Percentiles rank a stretch among this genome's conserved stretches.
Evolutionary conservation across 1,140 invertebrate genomes (phyloP).

Genomic region (Pristionchus pacificus): DNA sequence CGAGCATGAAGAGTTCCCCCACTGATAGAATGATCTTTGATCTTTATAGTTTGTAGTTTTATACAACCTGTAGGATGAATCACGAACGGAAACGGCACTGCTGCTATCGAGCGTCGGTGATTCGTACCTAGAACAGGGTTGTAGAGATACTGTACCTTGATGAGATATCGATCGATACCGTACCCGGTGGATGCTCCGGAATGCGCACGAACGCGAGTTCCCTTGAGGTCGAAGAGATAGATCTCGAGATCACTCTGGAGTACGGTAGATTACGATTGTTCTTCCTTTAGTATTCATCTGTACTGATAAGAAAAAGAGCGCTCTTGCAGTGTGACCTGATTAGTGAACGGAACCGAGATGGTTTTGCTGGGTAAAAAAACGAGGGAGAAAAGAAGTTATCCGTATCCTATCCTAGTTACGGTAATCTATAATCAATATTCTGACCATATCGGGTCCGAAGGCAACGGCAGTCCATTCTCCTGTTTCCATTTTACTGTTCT

Average conservation of each 20-base stretch:
- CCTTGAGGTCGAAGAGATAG: not conserved
- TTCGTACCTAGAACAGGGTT: not conserved
- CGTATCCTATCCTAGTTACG: too few species aligned
- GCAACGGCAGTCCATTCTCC: not conserved
- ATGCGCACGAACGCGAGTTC: not conserved
- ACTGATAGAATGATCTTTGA: too few species aligned
- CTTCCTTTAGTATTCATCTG: not conserved
- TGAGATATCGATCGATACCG: too few species aligned
- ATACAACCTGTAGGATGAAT: not conserved
- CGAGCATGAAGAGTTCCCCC: not conserved
- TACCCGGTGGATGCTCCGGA: not conserved
- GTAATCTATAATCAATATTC: not conserved
- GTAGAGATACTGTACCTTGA: too few species aligned
- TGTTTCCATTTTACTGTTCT: not conserved
- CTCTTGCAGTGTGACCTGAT: too few species aligned
- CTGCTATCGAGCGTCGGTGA: not conserved
- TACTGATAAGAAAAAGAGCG: too few species aligned
- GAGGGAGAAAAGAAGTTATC: not conserved
- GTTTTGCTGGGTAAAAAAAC: not conserved
- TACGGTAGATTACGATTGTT: too few species aligned
- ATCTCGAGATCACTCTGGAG: not conserved
- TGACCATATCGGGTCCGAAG: not conserved
- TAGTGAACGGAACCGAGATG: too few species aligned
- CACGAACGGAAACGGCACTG: not conserved
- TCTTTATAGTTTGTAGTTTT: too few species aligned